Evolutionary conservation across 2,888 invertebrate genomes (phyloP).

Genomic region (Danaus chrysippus): DNA sequence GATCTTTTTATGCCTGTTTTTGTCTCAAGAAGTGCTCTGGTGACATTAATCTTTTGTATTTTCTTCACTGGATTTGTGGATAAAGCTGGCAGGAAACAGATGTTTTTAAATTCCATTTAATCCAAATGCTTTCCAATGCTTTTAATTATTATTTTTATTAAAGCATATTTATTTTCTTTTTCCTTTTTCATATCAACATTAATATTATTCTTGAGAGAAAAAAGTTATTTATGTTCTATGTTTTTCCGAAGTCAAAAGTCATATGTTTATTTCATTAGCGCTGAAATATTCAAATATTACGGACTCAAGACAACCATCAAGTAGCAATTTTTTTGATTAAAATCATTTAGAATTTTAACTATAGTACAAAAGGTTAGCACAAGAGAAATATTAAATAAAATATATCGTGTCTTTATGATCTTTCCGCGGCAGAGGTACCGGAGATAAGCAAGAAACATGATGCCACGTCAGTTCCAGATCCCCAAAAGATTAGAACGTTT

Average conservation of each 20-base stretch:
- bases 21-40: conserved; percentile 43
- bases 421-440: background rate
- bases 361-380: background rate
- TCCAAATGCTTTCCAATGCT: conserved; percentile 9
- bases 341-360: too few relatives aligned
- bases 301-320: too few relatives aligned
- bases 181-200: background rate
- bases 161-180: background rate
- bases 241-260: too few relatives aligned
- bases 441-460: conserved; percentile 7
- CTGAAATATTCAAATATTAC: too few relatives aligned
- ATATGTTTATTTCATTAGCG: too few relatives aligned
- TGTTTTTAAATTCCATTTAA: conserved; percentile 15
- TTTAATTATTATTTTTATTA: background rate
- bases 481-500: conserved; percentile 13
- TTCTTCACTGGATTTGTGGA: conserved; percentile 15
- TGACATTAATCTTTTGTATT: conserved; percentile 44
- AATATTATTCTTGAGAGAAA: too few relatives aligned
- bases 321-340: too few relatives aligned
- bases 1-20: conserved; percentile 24
- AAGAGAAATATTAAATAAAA: background rate
- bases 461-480: background rate
- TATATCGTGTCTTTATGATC: background rate
- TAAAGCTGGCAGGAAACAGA: conserved; percentile 11
- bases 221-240: too few relatives aligned